Evolutionary conservation across 2,888 invertebrate species (phyloP), one percentile per base, ranked within the genome.

Genomic region (Melinaea menophilus): DNA sequence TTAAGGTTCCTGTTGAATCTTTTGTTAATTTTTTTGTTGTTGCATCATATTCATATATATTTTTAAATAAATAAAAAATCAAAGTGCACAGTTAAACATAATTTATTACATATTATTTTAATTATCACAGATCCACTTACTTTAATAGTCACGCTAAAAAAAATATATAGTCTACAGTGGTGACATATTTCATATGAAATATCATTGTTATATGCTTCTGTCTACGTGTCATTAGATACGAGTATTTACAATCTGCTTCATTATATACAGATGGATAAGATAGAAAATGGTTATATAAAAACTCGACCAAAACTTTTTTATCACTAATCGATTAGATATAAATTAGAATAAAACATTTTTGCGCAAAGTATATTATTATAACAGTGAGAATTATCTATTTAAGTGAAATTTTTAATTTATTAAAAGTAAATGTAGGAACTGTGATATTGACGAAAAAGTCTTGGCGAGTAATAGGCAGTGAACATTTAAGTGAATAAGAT

Each of bases 41-140:
- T 31, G 9, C 3, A 41, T 41, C 1, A 33, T 63, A 41, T 34
- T 22, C 22, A 22, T 22, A 22, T 22, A 22, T 22, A n/a, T 34
- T 54, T 3, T 12, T n/a, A 62, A 56, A 56, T 55, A 69, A 66
- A 60, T 64, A 69, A 70, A 70, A 62, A 65, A 64, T 22, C 9
- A 37, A 59, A 68, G 65, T 78, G 70, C 90, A 90, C 90, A 90
- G 84, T 90, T 90, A 90, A 90, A 89, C 90, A 90, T 90, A 90
- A 89, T 89, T 90, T 90, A 90, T 88, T 89, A 88, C 82, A 88
- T 88, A 88, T 87, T 90, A 89, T 86, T 87, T 84, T 88, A 89
- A 89, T 85, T 90, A 90, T 90, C 90, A 90, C 90, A 90, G 90
- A 90, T 90, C 78, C 88, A 85, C 89, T 90, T 88, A 89, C 88